phyloP scores from a whole-genome alignment of 2,113 vertebrate species.

The Platysternon megacephalum region DNA sequence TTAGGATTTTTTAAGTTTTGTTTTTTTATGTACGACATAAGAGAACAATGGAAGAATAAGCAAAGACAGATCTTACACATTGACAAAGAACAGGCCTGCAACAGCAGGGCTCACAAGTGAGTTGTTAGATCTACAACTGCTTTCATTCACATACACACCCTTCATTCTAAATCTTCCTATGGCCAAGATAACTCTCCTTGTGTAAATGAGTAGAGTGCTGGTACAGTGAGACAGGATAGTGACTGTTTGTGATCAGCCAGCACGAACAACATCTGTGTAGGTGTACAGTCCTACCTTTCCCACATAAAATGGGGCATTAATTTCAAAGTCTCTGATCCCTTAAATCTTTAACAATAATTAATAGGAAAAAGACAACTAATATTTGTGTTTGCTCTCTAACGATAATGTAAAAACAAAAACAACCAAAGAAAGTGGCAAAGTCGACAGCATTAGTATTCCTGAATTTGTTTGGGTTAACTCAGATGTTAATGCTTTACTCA shows the following conservation, averaged over 20 bases:
- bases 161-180: background rate
- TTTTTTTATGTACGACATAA: background rate
- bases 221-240: constrained; percentile 50
- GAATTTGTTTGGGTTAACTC: constrained; percentile 68
- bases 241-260: constrained; percentile 69
- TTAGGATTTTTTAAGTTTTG: background rate
- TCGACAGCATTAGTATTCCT: constrained; percentile 65
- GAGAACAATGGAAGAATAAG: background rate
- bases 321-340: constrained; percentile 82
- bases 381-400: constrained; percentile 75
- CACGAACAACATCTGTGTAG: constrained; percentile 75
- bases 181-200: background rate
- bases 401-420: background rate
- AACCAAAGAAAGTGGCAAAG: constrained; percentile 62
- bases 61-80: background rate
- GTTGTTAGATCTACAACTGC: background rate
- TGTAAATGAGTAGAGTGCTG: background rate
- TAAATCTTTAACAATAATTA: constrained; percentile 87
- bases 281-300: constrained; percentile 77
- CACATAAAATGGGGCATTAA: constrained; percentile 80
- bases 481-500: constrained; percentile 77
- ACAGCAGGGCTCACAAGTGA: background rate
- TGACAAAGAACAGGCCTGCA: background rate
- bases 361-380: constrained; percentile 80
- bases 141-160: fast-evolving